Conservation (phyloP, 2,797 vertebrate species). For the Siniperca obscura region DNA sequence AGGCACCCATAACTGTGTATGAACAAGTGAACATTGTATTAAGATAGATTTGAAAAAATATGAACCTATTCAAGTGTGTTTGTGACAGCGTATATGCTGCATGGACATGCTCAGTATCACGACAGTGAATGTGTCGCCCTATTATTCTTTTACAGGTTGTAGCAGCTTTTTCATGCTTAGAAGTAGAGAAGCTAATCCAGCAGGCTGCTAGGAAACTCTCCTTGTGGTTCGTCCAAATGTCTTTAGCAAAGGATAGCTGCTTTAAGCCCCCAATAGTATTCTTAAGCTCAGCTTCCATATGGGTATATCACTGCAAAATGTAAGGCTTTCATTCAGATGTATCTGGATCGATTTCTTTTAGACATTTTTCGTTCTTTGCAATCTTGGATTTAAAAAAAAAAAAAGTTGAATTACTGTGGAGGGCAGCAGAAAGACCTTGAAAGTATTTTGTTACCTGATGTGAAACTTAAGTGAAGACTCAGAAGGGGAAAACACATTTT, state of each 20-base stretch:
- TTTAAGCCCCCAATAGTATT: background rate
- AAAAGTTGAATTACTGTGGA: background rate
- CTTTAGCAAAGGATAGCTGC: background rate
- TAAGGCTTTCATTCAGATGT: background rate
- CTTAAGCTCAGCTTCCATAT: background rate
- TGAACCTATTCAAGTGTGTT: too few relatives aligned
- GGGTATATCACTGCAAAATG: background rate
- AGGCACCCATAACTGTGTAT: too few relatives aligned
- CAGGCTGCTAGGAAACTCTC: background rate
- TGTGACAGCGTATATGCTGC: too few relatives aligned
- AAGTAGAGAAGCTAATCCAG: background rate
- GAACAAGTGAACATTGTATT: too few relatives aligned
- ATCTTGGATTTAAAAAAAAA: background rate
- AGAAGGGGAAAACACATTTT: too few relatives aligned
- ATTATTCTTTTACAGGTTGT: background rate
- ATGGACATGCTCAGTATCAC: too few relatives aligned
- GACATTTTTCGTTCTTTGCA: background rate
- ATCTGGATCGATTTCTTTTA: background rate
- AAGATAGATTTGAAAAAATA: too few relatives aligned
- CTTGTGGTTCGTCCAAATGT: background rate
- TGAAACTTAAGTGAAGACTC: too few relatives aligned
- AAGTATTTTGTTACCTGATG: background rate
- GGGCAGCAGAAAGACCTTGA: background rate
- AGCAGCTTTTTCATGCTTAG: too few relatives aligned
- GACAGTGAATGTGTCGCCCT: background rate